Conservation (phyloP, 2,113 vertebrate species). For the Meles meles region DNA sequence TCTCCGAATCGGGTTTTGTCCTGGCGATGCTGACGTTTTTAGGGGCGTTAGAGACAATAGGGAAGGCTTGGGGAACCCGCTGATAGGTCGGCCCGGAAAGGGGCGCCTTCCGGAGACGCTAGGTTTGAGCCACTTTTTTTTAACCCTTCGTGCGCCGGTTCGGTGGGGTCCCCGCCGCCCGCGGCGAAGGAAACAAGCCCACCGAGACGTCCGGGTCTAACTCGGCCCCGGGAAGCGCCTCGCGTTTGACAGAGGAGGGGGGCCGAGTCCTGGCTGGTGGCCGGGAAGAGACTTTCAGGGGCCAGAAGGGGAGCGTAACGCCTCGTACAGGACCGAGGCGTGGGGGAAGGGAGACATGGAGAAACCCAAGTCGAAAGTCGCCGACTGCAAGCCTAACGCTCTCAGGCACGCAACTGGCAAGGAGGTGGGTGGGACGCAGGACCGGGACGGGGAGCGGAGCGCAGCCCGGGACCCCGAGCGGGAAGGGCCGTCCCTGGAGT, state of each 20-base stretch:
- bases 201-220: too few relatives aligned
- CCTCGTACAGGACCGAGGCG: not conserved
- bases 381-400: not conserved
- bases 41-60: conserved; percentile 32
- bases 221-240: not conserved
- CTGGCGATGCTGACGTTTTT: not conserved
- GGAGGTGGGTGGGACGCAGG: not conserved
- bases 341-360: not conserved
- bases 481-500: not conserved
- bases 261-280: not conserved
- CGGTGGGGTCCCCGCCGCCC: not conserved
- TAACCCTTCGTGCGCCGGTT: conserved; percentile 52
- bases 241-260: not conserved
- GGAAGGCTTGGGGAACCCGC: not conserved
- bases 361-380: not conserved
- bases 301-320: not conserved
- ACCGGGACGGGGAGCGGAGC: not conserved
- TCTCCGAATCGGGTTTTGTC: not conserved
- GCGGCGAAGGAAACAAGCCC: conserved; percentile 25
- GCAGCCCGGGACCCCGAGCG: not conserved
- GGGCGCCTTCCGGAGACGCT: conserved; percentile 50
- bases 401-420: not conserved
- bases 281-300: not conserved
- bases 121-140: conserved; percentile 35
- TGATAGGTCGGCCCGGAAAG: not conserved